Evolutionary conservation across 2,113 vertebrate species (phyloP), one percentile per base, ranked within the genome.

Genomic region (Bungarus multicinctus): DNA sequence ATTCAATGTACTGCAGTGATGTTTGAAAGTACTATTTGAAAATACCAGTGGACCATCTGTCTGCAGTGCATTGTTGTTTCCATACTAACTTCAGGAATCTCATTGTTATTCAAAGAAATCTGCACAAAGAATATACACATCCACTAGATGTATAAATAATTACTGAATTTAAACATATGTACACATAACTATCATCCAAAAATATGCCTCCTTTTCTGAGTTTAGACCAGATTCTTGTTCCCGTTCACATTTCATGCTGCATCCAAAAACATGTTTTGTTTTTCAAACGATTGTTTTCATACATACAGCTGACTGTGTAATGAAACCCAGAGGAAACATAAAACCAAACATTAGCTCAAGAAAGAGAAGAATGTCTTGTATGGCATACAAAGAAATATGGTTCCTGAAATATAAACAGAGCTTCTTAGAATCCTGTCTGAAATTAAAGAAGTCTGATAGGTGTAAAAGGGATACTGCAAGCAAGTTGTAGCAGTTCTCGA

Each of bases 391-490:
- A 74, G 64, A 89, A 81, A 95, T 91, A 10, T 3, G 30, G 11
- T 87, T 89, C 74, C 52, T 95, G 90, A 93, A 3, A 93, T 57
- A 57, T 43, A 89, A 90, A 43, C 69, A 92, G 85, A 9, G 4
- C 12, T 27, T 50, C 8, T 74, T 91, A 10, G 23, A 0, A 50
- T 55, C 8, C 90, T 91, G 20, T 52, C 92, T 91, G 94, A 94
- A 90, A 92, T 45, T 50, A 91, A 55, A 20, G 18, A 9, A 2
- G 23, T 85, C 64, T 69, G 87, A 88, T 81, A 25, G 20, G 54
- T 43, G 64, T 11, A 53, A 87, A 53, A 30, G 22, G 18, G 12
- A 25, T 34, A 23, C 16, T 60, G 47, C 69, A 39, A 39, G 16
- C 6, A 34, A 74, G 30, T 16, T 74, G 64, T 34, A 74, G 34